Percentiles rank a stretch among this genome's conserved stretches.
These are phyloP conservation scores for Melieria crassipennis DNA, from an alignment of 2,888 invertebrate species.

Conservation along the genomic window DNA sequence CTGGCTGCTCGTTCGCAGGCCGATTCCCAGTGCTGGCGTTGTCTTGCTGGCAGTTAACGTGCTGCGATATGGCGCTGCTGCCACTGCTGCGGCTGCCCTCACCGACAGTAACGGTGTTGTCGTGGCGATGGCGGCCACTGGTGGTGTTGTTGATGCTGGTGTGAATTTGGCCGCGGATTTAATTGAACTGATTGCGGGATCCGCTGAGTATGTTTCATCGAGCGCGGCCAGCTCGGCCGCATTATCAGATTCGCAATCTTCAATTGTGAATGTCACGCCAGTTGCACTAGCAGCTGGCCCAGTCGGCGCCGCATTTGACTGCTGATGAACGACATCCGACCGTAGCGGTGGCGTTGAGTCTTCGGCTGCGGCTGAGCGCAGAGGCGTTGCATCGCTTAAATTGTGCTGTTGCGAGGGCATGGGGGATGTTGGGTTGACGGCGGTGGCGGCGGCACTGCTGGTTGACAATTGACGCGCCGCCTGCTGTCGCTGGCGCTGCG, in stretches of 20 bases:
- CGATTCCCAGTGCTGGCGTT: constrained; percentile 46
- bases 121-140: constrained; percentile 37
- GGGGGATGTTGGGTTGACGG: constrained; percentile 4
- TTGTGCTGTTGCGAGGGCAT: constrained; percentile 6
- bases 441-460: constrained; percentile 22
- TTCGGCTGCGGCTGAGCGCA: constrained; percentile 33
- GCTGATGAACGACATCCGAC: constrained; percentile 44
- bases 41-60: constrained; percentile 1
- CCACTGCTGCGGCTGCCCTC: constrained; percentile 21
- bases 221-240: neutral
- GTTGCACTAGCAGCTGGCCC: constrained; percentile 22
- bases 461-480: constrained; percentile 34
- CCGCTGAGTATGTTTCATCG: constrained; percentile 22
- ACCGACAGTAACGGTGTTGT: constrained; percentile 31
- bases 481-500: constrained; percentile 41
- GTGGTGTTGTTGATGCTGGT: constrained; percentile 36
- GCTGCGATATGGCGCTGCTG: constrained; percentile 26
- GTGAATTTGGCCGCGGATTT: constrained; percentile 42
- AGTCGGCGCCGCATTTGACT: constrained; percentile 30
- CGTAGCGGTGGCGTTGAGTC: constrained; percentile 31
- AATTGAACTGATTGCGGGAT: constrained; percentile 50
- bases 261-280: constrained; percentile 48
- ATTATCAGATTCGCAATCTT: constrained; percentile 47
- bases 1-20: constrained; percentile 54
- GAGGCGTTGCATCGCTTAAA: constrained; percentile 29